These are phyloP conservation scores for Drosophila phalerata DNA, from an alignment of 2,888 invertebrate genomes.

Conservation along the genomic window DNA sequence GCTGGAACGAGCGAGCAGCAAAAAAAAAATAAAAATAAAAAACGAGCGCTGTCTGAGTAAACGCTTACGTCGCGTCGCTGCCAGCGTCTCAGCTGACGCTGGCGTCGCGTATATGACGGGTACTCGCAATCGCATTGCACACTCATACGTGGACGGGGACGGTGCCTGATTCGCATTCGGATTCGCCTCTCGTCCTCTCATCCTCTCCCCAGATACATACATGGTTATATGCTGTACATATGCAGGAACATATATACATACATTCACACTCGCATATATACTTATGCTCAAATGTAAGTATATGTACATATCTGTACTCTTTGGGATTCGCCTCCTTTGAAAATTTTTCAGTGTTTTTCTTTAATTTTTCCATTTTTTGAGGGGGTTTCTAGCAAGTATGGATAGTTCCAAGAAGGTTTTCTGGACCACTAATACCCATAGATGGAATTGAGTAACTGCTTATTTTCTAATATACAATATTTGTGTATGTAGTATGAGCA, in stretches of 20 bases:
- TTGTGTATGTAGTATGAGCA: too few relatives aligned
- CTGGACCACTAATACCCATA: neutral
- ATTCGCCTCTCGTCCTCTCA: slow-evolving; percentile 21
- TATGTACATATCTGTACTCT: slow-evolving; percentile 17
- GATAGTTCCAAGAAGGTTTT: neutral
- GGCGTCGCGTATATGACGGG: slow-evolving; percentile 70
- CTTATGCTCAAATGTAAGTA: slow-evolving; percentile 10
- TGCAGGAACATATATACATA: slow-evolving; percentile 18
- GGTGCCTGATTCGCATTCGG: slow-evolving; percentile 69
- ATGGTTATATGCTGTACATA: slow-evolving; percentile 32
- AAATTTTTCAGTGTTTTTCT: slow-evolving; percentile 50
- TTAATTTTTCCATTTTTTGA: slow-evolving; percentile 20
- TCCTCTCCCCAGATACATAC: slow-evolving; percentile 35
- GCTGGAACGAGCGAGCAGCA: slow-evolving; percentile 61
- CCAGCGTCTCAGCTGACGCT: slow-evolving; percentile 38
- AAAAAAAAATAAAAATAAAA: slow-evolving; percentile 36
- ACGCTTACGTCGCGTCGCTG: slow-evolving; percentile 42
- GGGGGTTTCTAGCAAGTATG: neutral
- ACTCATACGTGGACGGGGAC: slow-evolving; percentile 67
- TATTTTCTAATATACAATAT: too few relatives aligned
- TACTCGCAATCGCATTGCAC: slow-evolving; percentile 74
- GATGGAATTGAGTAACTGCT: neutral
- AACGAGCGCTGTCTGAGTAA: slow-evolving; percentile 54
- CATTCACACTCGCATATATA: slow-evolving; percentile 18
- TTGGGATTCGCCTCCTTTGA: slow-evolving; percentile 24